Evolutionary conservation across 2,797 vertebrate species (phyloP).

Genomic region (Lepilemur ruficaudatus): DNA sequence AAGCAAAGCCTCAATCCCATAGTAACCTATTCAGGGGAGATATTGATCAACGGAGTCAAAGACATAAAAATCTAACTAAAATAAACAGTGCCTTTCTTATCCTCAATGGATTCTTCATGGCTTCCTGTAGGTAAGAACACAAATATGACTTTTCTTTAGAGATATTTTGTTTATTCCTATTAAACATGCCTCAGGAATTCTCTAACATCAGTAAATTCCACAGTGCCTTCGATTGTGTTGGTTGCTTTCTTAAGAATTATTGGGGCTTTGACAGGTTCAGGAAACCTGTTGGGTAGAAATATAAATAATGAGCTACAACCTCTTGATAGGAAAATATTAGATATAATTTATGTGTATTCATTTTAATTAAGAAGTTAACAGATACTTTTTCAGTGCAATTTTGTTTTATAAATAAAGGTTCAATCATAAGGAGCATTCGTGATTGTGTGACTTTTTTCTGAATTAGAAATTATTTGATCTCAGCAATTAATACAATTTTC

Average conservation of each 20-base stretch:
- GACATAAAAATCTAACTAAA: slow-evolving; percentile 84
- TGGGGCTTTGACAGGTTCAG: slow-evolving; percentile 38
- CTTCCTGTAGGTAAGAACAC: slow-evolving; percentile 84
- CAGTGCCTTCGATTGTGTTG: neutral
- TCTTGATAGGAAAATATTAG: neutral
- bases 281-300: neutral
- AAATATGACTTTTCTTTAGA: slow-evolving; percentile 71
- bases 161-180: slow-evolving; percentile 65
- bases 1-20: slow-evolving; percentile 83
- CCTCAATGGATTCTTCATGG: slow-evolving; percentile 80
- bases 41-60: slow-evolving; percentile 88
- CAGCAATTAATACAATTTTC: neutral
- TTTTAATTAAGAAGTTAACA: slow-evolving; percentile 8
- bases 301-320: neutral
- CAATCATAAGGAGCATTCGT: neutral
- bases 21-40: slow-evolving; percentile 85
- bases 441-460: neutral
- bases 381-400: neutral
- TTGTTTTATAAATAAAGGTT: neutral
- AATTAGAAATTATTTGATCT: neutral
- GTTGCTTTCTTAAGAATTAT: slow-evolving; percentile 50
- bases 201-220: slow-evolving; percentile 54
- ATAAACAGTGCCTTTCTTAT: slow-evolving; percentile 84
- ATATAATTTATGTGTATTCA: neutral
- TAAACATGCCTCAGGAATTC: slow-evolving; percentile 75